Percentiles rank a stretch among this genome's conserved stretches.
Conservation (phyloP, 2,113 vertebrate species). For the Poeciliopsis retropinna region DNA sequence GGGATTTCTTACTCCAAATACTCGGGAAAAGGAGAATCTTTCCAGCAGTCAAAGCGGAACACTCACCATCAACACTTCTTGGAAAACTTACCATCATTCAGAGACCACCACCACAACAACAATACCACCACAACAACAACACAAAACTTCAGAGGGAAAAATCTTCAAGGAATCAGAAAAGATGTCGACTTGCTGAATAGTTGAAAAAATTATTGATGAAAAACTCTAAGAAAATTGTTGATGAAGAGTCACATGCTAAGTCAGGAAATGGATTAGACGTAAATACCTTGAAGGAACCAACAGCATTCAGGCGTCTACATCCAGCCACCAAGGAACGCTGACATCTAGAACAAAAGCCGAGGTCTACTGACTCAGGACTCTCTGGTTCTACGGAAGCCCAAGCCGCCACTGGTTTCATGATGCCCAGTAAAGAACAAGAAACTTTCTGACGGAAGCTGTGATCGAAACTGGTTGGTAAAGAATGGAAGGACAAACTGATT, state of each 20-base stretch:
- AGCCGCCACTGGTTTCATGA: slow-evolving; percentile 86
- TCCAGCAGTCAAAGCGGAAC: slow-evolving; percentile 67
- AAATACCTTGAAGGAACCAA: slow-evolving; percentile 84
- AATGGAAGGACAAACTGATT: slow-evolving; percentile 54
- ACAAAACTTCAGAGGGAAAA: slow-evolving; percentile 64
- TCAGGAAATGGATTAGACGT: slow-evolving; percentile 71
- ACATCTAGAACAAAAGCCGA: slow-evolving; percentile 81
- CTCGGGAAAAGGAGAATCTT: slow-evolving; percentile 75
- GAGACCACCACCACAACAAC: slow-evolving; percentile 49
- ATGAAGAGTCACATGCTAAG: slow-evolving; percentile 76
- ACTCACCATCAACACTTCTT: slow-evolving; percentile 63
- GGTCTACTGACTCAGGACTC: slow-evolving; percentile 81
- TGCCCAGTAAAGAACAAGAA: slow-evolving; percentile 79
- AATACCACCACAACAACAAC: slow-evolving; percentile 63
- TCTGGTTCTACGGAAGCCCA: slow-evolving; percentile 88
- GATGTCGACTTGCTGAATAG: slow-evolving; percentile 77
- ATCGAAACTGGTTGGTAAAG: slow-evolving; percentile 43
- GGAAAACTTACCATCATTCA: slow-evolving; percentile 70
- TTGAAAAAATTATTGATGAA: slow-evolving; percentile 77
- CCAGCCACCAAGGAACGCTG: slow-evolving; percentile 76
- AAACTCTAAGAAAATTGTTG: slow-evolving; percentile 72
- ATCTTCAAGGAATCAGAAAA: slow-evolving; percentile 77
- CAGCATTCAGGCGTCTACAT: slow-evolving; percentile 81
- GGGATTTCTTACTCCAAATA: slow-evolving; percentile 85
- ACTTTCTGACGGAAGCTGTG: slow-evolving; percentile 83